Evolutionary conservation across 2,888 invertebrate species (phyloP), one percentile per base, ranked within the genome.

Genomic region (Allolobophora icterica): DNA sequence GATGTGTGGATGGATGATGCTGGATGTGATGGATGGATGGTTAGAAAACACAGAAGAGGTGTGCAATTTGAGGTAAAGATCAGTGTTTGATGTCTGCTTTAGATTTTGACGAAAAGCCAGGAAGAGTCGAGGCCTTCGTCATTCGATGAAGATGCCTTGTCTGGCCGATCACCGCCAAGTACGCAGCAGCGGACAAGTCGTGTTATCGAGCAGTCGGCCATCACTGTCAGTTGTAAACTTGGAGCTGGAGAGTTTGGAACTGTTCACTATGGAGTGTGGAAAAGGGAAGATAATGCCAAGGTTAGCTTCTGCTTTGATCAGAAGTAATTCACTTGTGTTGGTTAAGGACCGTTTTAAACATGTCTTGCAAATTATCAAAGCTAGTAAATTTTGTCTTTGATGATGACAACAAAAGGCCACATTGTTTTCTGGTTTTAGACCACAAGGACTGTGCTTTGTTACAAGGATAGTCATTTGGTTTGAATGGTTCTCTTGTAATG

Each of bases 191-290:
- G 71, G 71, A 71, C 71, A 71, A 71, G 71, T 71, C 71, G 71
- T 71, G n/a, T 71, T 30, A 71, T 71, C 94, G 97, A 97, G 3
- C 97, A 98, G 58, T 98, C 98, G 94, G 97, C 98, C 93, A 98
- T 99, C 94, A 97, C 97, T 92, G 97, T 99, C 90, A 98, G 98
- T 95, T 98, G 99, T 95, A 98, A 98, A 95, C 96, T 99, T 91
- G 99, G 99, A 42, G 97, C 97, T 94, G 99, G 99, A 30, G 99
- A 99, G 95, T 99, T 99, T 96, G 99, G 99, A 13, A 97, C 98
- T 30, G 99, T 99, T 0, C 99, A 99, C 95, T 99, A 99, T 95
- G 99, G 98, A 8, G 97, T 98, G 21, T 99, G 99, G 99, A 98
- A 98, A 90, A 98, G 98, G 94, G 96, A 96, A 92, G 98, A 98